These are phyloP conservation scores for Sebastes jordani DNA, from an alignment of 2,797 vertebrate genomes.

Conservation along the genomic window DNA sequence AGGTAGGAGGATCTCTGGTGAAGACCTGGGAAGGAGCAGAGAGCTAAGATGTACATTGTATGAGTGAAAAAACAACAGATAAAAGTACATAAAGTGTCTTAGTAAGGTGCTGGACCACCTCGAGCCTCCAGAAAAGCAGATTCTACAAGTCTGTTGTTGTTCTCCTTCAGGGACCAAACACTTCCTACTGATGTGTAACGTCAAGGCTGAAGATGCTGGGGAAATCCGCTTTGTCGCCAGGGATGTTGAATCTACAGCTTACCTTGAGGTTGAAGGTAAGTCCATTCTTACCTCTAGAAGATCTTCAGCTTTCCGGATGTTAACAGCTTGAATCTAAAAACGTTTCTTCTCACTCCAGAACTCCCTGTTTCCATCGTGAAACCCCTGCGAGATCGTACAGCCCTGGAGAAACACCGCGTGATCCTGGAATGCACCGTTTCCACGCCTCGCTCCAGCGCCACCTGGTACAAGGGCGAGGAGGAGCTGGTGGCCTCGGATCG, in stretches of 20 bases:
- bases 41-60: background rate
- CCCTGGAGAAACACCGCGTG: slow-evolving; percentile 89
- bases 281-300: background rate
- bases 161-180: slow-evolving; percentile 86
- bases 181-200: slow-evolving; percentile 89
- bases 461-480: slow-evolving; percentile 86
- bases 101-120: background rate
- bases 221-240: slow-evolving; percentile 88
- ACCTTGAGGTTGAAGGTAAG: slow-evolving; percentile 89
- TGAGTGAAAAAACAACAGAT: background rate
- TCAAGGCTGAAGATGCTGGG: slow-evolving; percentile 86
- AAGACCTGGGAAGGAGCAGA: background rate
- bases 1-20: slow-evolving; percentile 8
- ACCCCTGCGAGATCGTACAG: slow-evolving; percentile 91
- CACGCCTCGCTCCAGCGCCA: slow-evolving; percentile 81
- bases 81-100: background rate
- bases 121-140: background rate
- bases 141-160: background rate
- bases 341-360: slow-evolving; percentile 36
- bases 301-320: background rate
- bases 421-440: slow-evolving; percentile 93
- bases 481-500: slow-evolving; percentile 86
- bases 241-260: slow-evolving; percentile 83
- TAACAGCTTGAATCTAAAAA: background rate
- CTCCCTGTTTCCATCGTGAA: slow-evolving; percentile 89